Percentiles rank a stretch among this genome's conserved stretches.
Evolutionary conservation across 2,888 invertebrate species (phyloP).

Genomic region (Drosophila falleni): DNA sequence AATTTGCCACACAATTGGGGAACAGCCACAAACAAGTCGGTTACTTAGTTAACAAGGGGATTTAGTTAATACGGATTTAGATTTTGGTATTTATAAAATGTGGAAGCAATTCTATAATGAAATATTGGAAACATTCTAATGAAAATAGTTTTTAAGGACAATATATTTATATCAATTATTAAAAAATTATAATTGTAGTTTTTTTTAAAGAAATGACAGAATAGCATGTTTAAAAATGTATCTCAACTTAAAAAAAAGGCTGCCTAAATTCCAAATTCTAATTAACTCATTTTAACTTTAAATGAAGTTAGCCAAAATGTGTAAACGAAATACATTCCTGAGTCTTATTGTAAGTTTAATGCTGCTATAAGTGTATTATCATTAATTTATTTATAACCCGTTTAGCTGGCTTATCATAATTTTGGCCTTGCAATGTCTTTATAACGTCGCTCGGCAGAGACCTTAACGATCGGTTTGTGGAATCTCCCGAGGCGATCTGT

Average conservation of each 20-base stretch:
- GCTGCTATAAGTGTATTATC: not conserved
- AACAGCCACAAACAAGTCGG: slow-evolving; percentile 15
- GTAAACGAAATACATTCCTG: not conserved
- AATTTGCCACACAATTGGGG: slow-evolving; percentile 27
- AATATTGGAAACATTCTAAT: not conserved
- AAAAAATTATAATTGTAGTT: not conserved
- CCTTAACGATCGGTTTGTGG: slow-evolving; percentile 36
- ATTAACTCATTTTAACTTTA: not conserved
- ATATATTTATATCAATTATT: not conserved
- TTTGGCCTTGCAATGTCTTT: slow-evolving; percentile 58
- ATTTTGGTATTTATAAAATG: not conserved
- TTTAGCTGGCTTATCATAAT: slow-evolving; percentile 18
- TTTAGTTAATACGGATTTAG: not conserved
- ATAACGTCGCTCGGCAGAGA: slow-evolving; percentile 29
- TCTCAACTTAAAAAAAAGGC: not conserved
- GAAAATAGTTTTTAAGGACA: not conserved
- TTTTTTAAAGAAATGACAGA: too few relatives aligned
- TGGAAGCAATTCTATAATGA: not conserved
- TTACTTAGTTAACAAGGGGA: not conserved
- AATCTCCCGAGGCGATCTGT: slow-evolving; percentile 25
- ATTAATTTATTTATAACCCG: slow-evolving; percentile 7
- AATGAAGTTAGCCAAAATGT: not conserved
- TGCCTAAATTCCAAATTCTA: not conserved
- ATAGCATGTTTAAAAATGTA: too few relatives aligned
- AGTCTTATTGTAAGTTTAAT: not conserved